Evolutionary conservation across 2,797 vertebrate genomes (phyloP), one percentile per base, ranked within the genome.

Genomic region (Tragopan temminckii): DNA sequence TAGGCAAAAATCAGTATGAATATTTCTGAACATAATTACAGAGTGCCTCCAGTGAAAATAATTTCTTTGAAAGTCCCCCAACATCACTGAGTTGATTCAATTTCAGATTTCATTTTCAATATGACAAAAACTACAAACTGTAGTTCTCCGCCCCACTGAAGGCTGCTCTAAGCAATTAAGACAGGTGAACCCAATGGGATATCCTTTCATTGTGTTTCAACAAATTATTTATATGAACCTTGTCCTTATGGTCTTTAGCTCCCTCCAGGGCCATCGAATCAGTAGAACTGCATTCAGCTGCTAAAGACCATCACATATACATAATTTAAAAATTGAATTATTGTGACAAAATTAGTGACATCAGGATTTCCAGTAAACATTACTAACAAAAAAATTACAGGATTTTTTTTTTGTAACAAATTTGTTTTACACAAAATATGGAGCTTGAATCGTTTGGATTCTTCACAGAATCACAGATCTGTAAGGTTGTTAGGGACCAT

Each of bases 251-350:
- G 33, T 81, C 83, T 88, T 94, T 58, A 93, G 88, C 67, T 94
- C 94, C 88, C 88, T 94, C 80, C 93, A 93, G 78, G 82, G 90
- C 89, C 61, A 93, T 62, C 42, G 25, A 40, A 94, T 50, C 83
- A 61, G 11, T 0, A 53, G 59, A 94, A 86, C 2, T 80, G 9
- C 27, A 25, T 88, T 69, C 38, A 42, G 7, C 5, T 77, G 58
- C 61, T 70, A 33, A 78, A 66, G 33, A 68, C 29, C n/a, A 71
- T 11, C 27, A 67, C 0, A 0, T 33, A 53, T 1, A 7, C 42
- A 8, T 3, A 69, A 87, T 57, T 81, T 80, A 7, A 43, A 80
- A 89, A 55, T 2, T 40, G 15, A 19, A 38, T 38, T 82, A 79
- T 50, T 66, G 23, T 5, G 6, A 45, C 14, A 53, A 31, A 76